phyloP scores from a whole-genome alignment of 2,113 vertebrate genomes.

The Tachysurus fulvidraco region DNA sequence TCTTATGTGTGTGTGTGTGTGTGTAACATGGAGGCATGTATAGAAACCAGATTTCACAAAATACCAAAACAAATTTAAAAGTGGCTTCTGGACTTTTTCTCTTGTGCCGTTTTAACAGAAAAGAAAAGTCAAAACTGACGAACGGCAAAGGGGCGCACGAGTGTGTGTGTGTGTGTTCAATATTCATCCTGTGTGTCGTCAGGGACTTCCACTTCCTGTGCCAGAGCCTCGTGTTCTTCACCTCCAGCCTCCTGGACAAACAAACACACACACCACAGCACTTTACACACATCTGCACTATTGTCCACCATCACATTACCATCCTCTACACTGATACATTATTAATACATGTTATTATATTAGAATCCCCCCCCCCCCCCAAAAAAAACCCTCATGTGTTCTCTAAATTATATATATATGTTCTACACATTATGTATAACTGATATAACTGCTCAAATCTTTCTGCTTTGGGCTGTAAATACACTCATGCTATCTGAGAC shows the following conservation, averaged over 20 bases:
- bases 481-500: no score
- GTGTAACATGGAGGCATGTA: conserved; percentile 72
- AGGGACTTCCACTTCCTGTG: conserved; percentile 77
- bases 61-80: conserved; percentile 68
- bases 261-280: conserved; percentile 29
- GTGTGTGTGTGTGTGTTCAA: conserved; percentile 74
- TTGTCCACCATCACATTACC: neutral
- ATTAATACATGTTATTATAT: neutral
- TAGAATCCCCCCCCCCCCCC: no score
- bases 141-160: conserved; percentile 71
- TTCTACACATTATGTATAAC: no score
- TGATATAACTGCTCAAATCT: no score
- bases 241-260: conserved; percentile 82
- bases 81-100: conserved; percentile 33
- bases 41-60: conserved; percentile 71
- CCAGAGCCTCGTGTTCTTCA: conserved; percentile 85
- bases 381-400: no score
- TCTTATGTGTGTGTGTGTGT: neutral
- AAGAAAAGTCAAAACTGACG: conserved; percentile 54
- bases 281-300: neutral
- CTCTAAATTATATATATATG: no score
- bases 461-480: no score
- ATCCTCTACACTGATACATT: no score
- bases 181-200: conserved; percentile 97
- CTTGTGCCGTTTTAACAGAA: conserved; percentile 2